Percentiles rank a stretch among this genome's conserved stretches.
phyloP scores from a whole-genome alignment of 1,140 invertebrate genomes.

The Wiebesia pumilae region DNA sequence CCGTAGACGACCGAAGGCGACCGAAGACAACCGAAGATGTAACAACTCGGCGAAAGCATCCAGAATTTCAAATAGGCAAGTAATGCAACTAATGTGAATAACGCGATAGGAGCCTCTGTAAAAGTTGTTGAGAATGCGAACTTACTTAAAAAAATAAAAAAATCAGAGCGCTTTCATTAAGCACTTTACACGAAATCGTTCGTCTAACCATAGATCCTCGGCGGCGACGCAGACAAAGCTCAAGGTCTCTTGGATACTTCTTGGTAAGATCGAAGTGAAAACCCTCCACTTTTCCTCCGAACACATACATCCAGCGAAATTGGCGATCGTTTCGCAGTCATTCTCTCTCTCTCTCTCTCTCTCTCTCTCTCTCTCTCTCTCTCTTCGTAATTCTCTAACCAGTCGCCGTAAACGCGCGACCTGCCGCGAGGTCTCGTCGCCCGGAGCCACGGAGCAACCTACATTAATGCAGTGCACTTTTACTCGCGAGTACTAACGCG shows the following conservation, averaged over 20 bases:
- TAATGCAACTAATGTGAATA: no score
- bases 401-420: conserved; percentile 21
- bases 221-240: background rate
- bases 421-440: conserved; percentile 43
- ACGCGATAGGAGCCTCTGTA: no score
- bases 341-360: background rate
- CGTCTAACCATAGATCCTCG: no score
- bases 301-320: conserved; percentile 12
- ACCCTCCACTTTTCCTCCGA: background rate
- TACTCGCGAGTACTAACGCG: conserved; percentile 23
- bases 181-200: no score
- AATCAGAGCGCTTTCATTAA: background rate
- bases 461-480: conserved; percentile 49
- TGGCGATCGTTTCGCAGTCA: conserved; percentile 26
- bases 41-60: no score
- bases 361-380: background rate
- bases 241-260: background rate
- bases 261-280: background rate
- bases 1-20: no score
- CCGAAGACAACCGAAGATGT: no score
- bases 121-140: no score
- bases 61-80: no score
- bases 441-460: conserved; percentile 47
- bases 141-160: background rate
- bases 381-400: background rate